Conservation (phyloP, 2,888 invertebrate genomes). For the Heliconius hortense region DNA sequence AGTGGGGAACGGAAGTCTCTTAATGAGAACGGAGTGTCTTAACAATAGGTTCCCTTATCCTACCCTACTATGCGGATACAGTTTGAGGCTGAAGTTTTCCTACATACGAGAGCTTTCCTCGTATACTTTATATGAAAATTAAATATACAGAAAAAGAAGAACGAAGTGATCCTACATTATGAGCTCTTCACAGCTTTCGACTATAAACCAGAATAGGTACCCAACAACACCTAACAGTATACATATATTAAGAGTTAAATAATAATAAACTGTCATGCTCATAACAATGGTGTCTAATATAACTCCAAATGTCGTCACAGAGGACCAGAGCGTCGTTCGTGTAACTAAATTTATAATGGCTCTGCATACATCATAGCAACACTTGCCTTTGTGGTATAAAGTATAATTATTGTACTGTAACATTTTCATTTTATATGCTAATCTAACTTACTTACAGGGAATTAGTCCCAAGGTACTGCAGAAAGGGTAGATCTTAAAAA, state of each 20-base stretch:
- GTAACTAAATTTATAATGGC: conserved; percentile 30
- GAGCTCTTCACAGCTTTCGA: background rate
- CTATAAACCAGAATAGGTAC: background rate
- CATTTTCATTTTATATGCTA: conserved; percentile 24
- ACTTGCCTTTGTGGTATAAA: conserved; percentile 23
- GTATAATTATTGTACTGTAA: conserved; percentile 17
- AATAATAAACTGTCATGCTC: background rate
- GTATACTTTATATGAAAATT: no score
- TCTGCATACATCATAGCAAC: conserved; percentile 21
- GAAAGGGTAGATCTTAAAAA: background rate
- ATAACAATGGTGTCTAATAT: conserved; percentile 1
- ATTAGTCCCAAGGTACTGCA: background rate
- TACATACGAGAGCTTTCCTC: no score
- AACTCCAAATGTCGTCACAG: conserved; percentile 17
- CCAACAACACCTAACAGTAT: background rate
- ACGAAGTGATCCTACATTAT: background rate
- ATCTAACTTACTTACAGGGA: conserved; percentile 10
- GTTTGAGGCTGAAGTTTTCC: no score
- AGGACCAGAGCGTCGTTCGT: conserved; percentile 17
- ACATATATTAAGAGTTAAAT: background rate
- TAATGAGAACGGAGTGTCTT: no score
- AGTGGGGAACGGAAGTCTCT: no score
- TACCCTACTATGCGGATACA: no score
- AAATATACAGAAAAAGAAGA: background rate
- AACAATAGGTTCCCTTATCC: no score